A percentile compares a stretch with the other conserved stretches of the same genome.
Evolutionary conservation across 2,113 vertebrate genomes (phyloP).

Genomic region (Prunella himalayana): DNA sequence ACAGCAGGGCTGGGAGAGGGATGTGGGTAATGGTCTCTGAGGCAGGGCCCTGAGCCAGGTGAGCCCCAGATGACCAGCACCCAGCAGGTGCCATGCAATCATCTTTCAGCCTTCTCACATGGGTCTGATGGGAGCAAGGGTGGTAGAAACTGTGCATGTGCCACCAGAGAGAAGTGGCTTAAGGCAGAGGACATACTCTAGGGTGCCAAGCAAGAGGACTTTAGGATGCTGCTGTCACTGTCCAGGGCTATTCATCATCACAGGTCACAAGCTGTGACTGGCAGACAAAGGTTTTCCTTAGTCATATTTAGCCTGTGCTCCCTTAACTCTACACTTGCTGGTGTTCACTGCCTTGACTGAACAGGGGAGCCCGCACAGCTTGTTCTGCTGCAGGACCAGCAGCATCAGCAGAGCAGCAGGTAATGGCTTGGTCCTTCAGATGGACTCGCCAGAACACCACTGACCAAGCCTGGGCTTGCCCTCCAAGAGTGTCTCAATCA

Average conservation of each 20-base stretch:
- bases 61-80: background rate
- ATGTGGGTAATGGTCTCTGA: background rate
- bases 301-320: background rate
- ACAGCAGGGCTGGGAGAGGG: background rate
- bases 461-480: conserved; percentile 17
- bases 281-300: background rate
- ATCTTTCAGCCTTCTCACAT: background rate
- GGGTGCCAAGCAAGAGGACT: background rate
- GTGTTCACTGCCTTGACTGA: background rate
- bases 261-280: conserved; percentile 2
- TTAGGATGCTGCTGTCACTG: background rate
- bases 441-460: background rate
- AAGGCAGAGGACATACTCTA: background rate
- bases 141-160: background rate
- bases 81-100: background rate
- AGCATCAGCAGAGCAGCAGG: background rate
- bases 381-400: background rate
- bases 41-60: background rate
- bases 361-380: accelerated
- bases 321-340: background rate
- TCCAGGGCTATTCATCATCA: background rate
- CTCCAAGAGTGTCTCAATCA: background rate
- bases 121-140: background rate
- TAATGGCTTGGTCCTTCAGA: background rate
- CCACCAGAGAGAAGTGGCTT: background rate